phyloP scores from a whole-genome alignment of 2,113 vertebrate species.

The Ranitomeya variabilis region DNA sequence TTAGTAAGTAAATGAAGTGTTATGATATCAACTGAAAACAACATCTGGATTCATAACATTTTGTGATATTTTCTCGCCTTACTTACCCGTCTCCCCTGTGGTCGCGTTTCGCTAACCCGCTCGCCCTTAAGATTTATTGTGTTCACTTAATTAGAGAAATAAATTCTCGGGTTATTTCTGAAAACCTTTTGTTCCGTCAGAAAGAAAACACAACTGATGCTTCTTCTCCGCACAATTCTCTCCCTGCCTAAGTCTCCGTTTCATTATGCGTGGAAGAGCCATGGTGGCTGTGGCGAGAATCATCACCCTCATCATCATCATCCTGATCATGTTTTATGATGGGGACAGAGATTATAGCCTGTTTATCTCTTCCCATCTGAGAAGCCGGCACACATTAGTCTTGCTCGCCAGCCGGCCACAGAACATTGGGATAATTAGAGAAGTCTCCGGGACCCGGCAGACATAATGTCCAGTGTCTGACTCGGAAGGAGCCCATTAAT shows the following conservation, averaged over 20 bases:
- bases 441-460: not conserved
- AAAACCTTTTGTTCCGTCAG: conserved; percentile 42
- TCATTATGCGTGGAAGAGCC: not conserved
- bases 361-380: conserved; percentile 16
- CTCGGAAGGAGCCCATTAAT: not conserved
- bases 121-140: conserved; percentile 37
- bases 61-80: conserved; percentile 2
- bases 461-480: conserved; percentile 11
- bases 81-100: conserved; percentile 18
- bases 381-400: not conserved
- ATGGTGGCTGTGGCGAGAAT: not conserved
- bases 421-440: conserved; percentile 20
- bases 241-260: not conserved
- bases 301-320: not conserved
- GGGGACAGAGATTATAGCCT: not conserved
- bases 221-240: not conserved
- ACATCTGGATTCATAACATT: conserved; percentile 36
- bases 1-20: not conserved
- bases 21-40: conserved; percentile 26
- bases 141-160: conserved; percentile 53
- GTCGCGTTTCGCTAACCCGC: conserved; percentile 24
- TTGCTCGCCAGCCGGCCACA: not conserved
- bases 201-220: conserved; percentile 9
- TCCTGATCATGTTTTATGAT: conserved; percentile 2
- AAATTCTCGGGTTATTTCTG: conserved; percentile 46